Evolutionary conservation across 1,140 invertebrate species (phyloP).

Genomic region (Drosophila bocki): DNA sequence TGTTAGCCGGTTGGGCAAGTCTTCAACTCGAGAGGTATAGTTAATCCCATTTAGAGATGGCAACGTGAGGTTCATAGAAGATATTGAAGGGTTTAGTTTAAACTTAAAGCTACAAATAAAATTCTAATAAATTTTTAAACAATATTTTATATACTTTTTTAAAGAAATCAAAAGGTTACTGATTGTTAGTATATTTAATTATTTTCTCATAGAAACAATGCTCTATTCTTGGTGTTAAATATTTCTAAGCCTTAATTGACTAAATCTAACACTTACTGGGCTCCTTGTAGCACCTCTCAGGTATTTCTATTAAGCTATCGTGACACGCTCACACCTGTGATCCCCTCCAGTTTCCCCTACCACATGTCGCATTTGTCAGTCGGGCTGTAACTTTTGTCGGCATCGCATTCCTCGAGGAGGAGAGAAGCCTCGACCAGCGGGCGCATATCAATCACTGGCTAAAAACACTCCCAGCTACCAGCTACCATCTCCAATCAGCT

Average conservation of each 20-base stretch:
- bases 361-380: slow-evolving; percentile 77
- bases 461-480: slow-evolving; percentile 27
- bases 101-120: background rate
- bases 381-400: slow-evolving; percentile 73
- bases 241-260: no score
- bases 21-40: slow-evolving; percentile 28
- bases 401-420: slow-evolving; percentile 29
- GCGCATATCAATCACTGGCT: slow-evolving; percentile 74
- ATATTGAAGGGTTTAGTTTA: background rate
- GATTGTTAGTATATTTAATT: background rate
- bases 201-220: background rate
- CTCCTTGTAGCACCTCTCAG: background rate
- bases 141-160: no score
- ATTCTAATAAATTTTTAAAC: background rate
- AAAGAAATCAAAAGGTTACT: no score
- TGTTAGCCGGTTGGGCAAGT: slow-evolving; percentile 50
- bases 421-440: slow-evolving; percentile 17
- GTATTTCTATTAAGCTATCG: slow-evolving; percentile 22
- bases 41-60: slow-evolving; percentile 63
- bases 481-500: slow-evolving; percentile 51
- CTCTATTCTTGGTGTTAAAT: background rate
- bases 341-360: slow-evolving; percentile 4
- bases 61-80: background rate
- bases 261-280: background rate
- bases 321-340: slow-evolving; percentile 43